Percentiles rank a stretch among this genome's conserved stretches.
Evolutionary conservation across 2,888 invertebrate genomes (phyloP).

Genomic region (Callyntrura sp.): DNA sequence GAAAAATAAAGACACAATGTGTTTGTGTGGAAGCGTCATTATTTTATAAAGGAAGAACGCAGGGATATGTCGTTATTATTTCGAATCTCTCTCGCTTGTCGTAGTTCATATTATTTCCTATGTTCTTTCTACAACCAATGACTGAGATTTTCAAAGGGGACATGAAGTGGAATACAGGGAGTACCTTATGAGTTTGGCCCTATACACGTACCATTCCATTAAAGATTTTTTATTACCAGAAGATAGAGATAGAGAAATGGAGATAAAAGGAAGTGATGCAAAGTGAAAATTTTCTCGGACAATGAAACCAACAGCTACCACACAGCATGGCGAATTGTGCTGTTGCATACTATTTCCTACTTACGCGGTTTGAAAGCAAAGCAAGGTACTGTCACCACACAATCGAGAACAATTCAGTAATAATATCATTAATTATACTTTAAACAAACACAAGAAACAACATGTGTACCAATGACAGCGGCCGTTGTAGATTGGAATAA

Average conservation of each 20-base stretch:
- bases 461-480: constrained; percentile 23
- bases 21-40: constrained; percentile 63
- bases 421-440: constrained; percentile 70
- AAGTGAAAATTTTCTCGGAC: constrained; percentile 50
- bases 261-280: constrained; percentile 63
- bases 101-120: too few species aligned
- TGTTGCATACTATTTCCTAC: too few species aligned
- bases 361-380: too few species aligned
- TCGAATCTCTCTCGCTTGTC: constrained; percentile 58
- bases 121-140: too few species aligned
- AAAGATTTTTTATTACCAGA: too few species aligned
- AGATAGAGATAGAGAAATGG: neutral
- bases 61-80: constrained; percentile 58
- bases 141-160: constrained; percentile 56
- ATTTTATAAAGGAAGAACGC: constrained; percentile 72
- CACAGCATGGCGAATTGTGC: neutral
- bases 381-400: constrained; percentile 65
- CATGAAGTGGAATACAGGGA: constrained; percentile 67
- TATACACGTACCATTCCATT: too few species aligned
- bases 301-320: constrained; percentile 1
- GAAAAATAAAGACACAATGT: constrained; percentile 8
- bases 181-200: constrained; percentile 57
- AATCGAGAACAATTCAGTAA: constrained; percentile 58
- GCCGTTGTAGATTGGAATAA: too few species aligned
- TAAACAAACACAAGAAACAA: neutral